Percentiles rank a stretch among this genome's conserved stretches.
These are phyloP conservation scores for Plectrocnemia conspersa DNA, from an alignment of 1,140 invertebrate species.

Conservation along the genomic window DNA sequence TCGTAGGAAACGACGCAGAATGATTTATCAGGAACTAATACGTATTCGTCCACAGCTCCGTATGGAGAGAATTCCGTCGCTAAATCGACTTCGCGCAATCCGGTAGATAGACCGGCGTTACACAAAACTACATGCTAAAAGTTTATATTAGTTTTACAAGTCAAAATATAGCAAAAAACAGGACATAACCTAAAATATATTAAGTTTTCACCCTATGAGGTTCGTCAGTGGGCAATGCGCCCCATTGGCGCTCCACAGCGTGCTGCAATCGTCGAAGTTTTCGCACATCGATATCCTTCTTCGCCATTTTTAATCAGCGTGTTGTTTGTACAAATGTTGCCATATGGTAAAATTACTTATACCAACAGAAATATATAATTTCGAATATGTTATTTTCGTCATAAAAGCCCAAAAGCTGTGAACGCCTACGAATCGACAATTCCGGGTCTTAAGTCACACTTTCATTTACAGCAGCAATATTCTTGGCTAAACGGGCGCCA, in stretches of 20 bases:
- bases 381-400: no score
- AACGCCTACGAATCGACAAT: no score
- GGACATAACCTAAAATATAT: neutral
- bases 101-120: constrained; percentile 73
- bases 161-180: no score
- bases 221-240: neutral
- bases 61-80: constrained; percentile 48
- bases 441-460: no score
- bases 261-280: neutral
- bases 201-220: neutral
- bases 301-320: neutral
- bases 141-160: neutral
- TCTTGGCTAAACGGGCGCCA: no score
- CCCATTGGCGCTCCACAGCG: neutral
- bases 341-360: no score
- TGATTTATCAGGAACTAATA: constrained; percentile 68
- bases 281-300: neutral
- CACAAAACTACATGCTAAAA: constrained; percentile 53
- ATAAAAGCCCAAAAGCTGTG: no score
- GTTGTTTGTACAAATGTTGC: no score
- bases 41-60: constrained; percentile 53
- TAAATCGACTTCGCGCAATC: constrained; percentile 60
- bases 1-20: constrained; percentile 67
- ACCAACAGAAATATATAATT: no score
- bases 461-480: no score